Evolutionary conservation across 2,888 invertebrate genomes (phyloP).

Genomic region (Ditula angustiorana): DNA sequence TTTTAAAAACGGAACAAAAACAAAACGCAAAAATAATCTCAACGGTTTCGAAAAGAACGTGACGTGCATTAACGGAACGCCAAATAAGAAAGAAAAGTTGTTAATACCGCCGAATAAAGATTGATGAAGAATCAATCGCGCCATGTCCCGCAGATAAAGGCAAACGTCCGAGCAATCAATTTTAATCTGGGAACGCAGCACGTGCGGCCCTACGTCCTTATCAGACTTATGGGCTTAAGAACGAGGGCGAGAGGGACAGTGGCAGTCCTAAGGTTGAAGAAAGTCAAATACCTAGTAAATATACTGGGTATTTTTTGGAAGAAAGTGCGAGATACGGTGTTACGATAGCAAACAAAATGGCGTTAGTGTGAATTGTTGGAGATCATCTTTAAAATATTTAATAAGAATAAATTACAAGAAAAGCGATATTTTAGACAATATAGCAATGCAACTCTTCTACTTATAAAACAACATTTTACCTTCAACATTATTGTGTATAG

Average conservation of each 20-base stretch:
- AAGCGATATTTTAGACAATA: no score
- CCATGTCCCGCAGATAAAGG: slow-evolving; percentile 75
- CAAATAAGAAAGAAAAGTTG: slow-evolving; percentile 60
- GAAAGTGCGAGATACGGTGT: no score
- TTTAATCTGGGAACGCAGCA: slow-evolving; percentile 78
- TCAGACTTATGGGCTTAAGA: slow-evolving; percentile 43
- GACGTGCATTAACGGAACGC: slow-evolving; percentile 45
- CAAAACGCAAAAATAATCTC: slow-evolving; percentile 35
- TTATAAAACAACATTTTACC: no score
- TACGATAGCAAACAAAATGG: no score
- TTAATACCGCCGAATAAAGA: slow-evolving; percentile 79
- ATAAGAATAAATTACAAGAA: no score
- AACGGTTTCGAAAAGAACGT: slow-evolving; percentile 36
- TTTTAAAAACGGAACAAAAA: slow-evolving; percentile 36
- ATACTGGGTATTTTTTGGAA: slow-evolving; percentile 15
- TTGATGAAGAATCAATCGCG: slow-evolving; percentile 84
- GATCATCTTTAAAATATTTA: no score
- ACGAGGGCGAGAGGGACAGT: slow-evolving; percentile 54
- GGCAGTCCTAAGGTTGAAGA: slow-evolving; percentile 53
- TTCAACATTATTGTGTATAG: no score
- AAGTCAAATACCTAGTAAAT: slow-evolving; percentile 6
- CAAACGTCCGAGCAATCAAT: slow-evolving; percentile 79
- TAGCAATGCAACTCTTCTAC: no score
- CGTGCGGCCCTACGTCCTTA: slow-evolving; percentile 57
- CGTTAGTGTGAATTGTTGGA: no score